Evolutionary conservation across 2,113 vertebrate genomes (phyloP).

Genomic region (Erythrolamprus reginae): DNA sequence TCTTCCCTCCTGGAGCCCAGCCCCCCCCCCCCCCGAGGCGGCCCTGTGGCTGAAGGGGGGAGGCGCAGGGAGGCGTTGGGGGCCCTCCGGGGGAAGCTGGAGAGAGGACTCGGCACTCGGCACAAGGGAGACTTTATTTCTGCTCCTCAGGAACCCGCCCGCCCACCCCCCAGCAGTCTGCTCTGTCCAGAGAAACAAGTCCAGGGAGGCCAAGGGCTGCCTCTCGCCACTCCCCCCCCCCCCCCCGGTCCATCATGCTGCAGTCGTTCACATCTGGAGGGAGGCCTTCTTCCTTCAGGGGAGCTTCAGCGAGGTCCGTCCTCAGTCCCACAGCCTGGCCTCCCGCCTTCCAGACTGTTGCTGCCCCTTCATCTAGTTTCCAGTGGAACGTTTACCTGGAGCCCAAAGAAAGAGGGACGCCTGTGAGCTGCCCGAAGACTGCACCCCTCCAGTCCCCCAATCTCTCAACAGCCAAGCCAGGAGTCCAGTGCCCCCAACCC

Average conservation of each 20-base stretch:
- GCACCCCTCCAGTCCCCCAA: background rate
- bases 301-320: background rate
- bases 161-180: background rate
- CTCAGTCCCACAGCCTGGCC: background rate
- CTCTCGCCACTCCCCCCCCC: background rate
- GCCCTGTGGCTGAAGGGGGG: background rate
- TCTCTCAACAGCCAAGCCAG: background rate
- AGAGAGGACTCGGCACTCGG: constrained; percentile 33
- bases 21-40: no score
- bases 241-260: no score
- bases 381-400: constrained; percentile 71
- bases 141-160: constrained; percentile 29
- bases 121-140: constrained; percentile 45
- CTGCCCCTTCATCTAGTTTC: constrained; percentile 54
- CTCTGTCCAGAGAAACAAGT: constrained; percentile 28
- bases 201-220: constrained; percentile 18
- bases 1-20: no score
- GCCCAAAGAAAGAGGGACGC: background rate
- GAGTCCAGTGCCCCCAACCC: background rate
- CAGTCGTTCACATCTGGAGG: background rate
- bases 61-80: background rate
- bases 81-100: background rate
- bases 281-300: background rate
- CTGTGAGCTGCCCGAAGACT: background rate
- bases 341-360: constrained; percentile 1